A percentile compares a stretch with the other conserved stretches of the same genome.
Conservation (phyloP, 2,888 invertebrate genomes). For the Temnothorax unifasciatus region DNA sequence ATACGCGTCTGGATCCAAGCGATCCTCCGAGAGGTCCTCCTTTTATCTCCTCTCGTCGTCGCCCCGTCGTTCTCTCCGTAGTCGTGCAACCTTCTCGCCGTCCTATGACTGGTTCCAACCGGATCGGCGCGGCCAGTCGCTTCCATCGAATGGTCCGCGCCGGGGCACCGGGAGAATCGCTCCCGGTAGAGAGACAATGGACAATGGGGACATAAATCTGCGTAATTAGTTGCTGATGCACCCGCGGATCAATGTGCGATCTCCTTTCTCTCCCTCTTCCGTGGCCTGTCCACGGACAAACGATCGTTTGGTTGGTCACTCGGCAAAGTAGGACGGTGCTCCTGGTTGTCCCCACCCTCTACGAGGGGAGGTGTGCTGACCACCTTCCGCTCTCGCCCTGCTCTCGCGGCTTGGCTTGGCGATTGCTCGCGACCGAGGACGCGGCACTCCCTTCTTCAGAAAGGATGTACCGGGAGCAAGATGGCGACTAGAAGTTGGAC, state of each 20-base stretch:
- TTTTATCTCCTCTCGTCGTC: conserved; percentile 67
- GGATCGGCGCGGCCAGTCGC: conserved; percentile 60
- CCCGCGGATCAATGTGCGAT: conserved; percentile 86
- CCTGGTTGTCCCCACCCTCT: conserved; percentile 79
- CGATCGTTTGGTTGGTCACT: conserved; percentile 85
- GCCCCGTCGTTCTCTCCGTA: conserved; percentile 59
- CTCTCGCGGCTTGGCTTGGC: conserved; percentile 23
- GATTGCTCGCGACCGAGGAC: conserved; percentile 59
- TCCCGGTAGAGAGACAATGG: conserved; percentile 91
- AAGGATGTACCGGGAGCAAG: conserved; percentile 79
- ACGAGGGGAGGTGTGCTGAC: conserved; percentile 71
- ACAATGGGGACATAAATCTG: conserved; percentile 98
- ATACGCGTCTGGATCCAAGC: conserved; percentile 57
- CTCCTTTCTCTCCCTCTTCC: conserved; percentile 81
- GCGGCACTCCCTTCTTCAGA: conserved; percentile 82
- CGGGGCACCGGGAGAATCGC: conserved; percentile 78
- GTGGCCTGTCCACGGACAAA: conserved; percentile 81
- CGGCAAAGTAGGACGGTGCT: conserved; percentile 84
- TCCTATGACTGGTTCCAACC: conserved; percentile 55
- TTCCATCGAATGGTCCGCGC: conserved; percentile 71
- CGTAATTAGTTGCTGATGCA: conserved; percentile 94
- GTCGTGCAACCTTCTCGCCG: conserved; percentile 60
- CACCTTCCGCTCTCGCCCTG: conserved; percentile 60
- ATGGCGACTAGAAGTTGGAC: conserved; percentile 77
- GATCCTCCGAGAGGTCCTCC: conserved; percentile 59